Conservation (phyloP, 1,140 invertebrate species). For the Drosophila tani region DNA sequence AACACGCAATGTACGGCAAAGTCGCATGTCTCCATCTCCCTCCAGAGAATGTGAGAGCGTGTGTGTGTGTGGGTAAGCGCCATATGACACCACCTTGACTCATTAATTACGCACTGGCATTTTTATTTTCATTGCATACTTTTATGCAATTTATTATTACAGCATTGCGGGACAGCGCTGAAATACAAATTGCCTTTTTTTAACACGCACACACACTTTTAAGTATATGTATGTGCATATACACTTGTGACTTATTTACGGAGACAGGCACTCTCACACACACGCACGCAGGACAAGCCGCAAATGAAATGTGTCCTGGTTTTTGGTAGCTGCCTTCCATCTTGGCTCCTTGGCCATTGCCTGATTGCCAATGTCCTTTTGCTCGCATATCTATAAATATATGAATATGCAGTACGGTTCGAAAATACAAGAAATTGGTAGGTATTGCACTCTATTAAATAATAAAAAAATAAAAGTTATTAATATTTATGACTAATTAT, state of each 20-base stretch:
- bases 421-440: no score
- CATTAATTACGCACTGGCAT: constrained; percentile 84
- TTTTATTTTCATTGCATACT: constrained; percentile 84
- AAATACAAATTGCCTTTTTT: constrained; percentile 76
- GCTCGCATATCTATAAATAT: constrained; percentile 7
- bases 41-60: constrained; percentile 6
- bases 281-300: constrained; percentile 48
- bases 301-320: constrained; percentile 71
- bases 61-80: constrained; percentile 62
- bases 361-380: constrained; percentile 39
- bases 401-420: constrained; percentile 6
- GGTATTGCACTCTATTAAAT: no score
- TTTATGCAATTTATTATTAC: constrained; percentile 82
- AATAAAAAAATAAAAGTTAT: no score
- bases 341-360: constrained; percentile 17
- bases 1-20: constrained; percentile 73
- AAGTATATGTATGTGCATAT: constrained; percentile 29
- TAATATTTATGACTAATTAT: no score
- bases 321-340: constrained; percentile 34
- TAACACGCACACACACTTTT: constrained; percentile 27
- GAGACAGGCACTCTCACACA: constrained; percentile 14
- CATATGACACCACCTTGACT: constrained; percentile 83
- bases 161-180: constrained; percentile 57
- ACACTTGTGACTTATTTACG: constrained; percentile 65
- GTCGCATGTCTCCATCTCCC: constrained; percentile 49